These are phyloP conservation scores for Neoaliturus tenellus DNA, from an alignment of 2,888 invertebrate species.

Conservation along the genomic window DNA sequence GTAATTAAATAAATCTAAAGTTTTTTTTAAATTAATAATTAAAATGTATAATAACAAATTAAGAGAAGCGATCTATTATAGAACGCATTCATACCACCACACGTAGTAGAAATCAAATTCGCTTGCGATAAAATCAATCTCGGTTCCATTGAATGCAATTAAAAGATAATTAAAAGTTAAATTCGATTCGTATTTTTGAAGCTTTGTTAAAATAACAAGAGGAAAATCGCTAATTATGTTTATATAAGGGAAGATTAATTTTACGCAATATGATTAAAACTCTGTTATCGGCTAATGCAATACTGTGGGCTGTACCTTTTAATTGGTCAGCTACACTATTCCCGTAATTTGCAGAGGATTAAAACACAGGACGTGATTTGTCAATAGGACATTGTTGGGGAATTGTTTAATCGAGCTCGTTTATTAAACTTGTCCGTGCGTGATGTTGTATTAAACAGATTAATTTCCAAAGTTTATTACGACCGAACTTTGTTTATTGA, in stretches of 20 bases:
- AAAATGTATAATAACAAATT: no score
- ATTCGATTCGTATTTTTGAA: no score
- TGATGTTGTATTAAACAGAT: constrained; percentile 10
- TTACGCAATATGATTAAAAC: background rate
- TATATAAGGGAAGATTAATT: background rate
- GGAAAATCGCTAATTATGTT: constrained; percentile 2
- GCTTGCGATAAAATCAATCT: no score
- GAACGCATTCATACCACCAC: no score
- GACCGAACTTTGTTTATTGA: background rate
- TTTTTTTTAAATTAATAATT: no score
- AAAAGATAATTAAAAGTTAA: no score
- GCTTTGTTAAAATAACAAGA: background rate
- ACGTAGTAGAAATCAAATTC: no score
- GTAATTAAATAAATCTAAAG: no score
- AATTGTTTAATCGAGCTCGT: constrained; percentile 3
- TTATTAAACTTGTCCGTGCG: constrained; percentile 26
- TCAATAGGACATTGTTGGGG: constrained; percentile 3
- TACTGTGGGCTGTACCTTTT: background rate
- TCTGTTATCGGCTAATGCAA: constrained; percentile 1
- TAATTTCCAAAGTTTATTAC: background rate
- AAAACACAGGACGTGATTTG: constrained; percentile 14
- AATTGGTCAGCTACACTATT: background rate
- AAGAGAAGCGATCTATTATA: no score
- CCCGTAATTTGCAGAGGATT: constrained; percentile 6
- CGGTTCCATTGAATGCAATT: no score